Conservation (phyloP, 1,140 invertebrate genomes). For the Drosophila murphyi region DNA sequence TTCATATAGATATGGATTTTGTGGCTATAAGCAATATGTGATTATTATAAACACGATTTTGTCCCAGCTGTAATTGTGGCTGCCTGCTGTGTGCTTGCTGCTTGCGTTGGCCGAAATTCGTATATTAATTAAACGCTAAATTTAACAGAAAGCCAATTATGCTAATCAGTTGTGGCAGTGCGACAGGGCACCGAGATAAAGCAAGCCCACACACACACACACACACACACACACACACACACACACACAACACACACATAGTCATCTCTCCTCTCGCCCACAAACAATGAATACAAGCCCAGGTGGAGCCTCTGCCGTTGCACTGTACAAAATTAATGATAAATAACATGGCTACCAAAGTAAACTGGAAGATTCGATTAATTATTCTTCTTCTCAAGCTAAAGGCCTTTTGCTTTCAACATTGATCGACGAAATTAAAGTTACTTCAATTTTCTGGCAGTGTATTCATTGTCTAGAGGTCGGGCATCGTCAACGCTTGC, state of each 20-base stretch:
- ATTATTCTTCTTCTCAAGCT: too few species aligned
- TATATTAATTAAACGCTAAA: slow-evolving; percentile 82
- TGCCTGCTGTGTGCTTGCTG: slow-evolving; percentile 27
- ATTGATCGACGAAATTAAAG: too few species aligned
- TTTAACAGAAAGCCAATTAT: slow-evolving; percentile 81
- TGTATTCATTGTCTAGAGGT: slow-evolving; percentile 11
- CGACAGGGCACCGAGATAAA: slow-evolving; percentile 18
- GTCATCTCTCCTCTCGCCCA: slow-evolving; percentile 1
- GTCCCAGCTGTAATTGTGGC: slow-evolving; percentile 14
- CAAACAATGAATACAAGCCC: neutral
- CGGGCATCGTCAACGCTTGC: slow-evolving; percentile 15
- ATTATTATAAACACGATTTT: slow-evolving; percentile 23
- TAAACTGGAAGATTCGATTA: too few species aligned
- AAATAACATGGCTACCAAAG: neutral
- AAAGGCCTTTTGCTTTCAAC: too few species aligned
- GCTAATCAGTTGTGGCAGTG: slow-evolving; percentile 62
- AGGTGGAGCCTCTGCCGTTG: neutral
- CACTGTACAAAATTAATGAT: slow-evolving; percentile 20
- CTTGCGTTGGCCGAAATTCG: slow-evolving; percentile 17
- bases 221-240: slow-evolving; percentile 2
- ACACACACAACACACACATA: slow-evolving; percentile 4
- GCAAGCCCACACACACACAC: slow-evolving; percentile 15
- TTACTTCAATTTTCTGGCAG: slow-evolving; percentile 6
- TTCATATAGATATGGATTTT: slow-evolving; percentile 13
- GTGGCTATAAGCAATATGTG: slow-evolving; percentile 2